A percentile compares a stretch with the other conserved stretches of the same genome.
Evolutionary conservation across 2,113 vertebrate genomes (phyloP).

Genomic region (Oxyura jamaicensis): DNA sequence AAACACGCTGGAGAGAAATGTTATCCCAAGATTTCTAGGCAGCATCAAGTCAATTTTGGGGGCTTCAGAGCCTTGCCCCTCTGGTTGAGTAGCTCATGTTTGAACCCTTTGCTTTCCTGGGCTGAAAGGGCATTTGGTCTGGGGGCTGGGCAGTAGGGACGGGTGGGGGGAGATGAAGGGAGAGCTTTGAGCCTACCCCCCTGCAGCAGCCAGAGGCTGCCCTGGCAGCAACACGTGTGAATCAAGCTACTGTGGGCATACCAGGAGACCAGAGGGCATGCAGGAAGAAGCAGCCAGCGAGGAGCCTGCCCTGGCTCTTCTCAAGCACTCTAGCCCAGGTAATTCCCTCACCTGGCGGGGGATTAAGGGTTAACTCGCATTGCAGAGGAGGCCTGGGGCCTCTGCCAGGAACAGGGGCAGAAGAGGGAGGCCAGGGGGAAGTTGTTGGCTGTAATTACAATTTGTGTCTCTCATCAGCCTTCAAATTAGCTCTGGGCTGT

Average conservation of each 20-base stretch:
- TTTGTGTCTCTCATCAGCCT: slow-evolving; percentile 6
- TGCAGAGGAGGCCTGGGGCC: neutral
- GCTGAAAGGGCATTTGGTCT: neutral
- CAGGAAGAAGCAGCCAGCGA: neutral
- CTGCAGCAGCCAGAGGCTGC: neutral
- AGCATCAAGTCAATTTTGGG: neutral
- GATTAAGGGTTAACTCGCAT: neutral
- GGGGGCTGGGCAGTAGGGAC: neutral
- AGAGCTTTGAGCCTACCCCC: neutral
- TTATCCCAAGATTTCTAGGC: neutral
- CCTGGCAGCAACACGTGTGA: accelerated
- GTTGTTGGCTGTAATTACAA: neutral
- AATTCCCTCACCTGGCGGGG: neutral
- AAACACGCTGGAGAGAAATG: neutral
- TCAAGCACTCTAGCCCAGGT: neutral
- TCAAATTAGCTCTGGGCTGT: neutral
- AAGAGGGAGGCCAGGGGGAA: neutral
- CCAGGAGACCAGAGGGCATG: neutral
- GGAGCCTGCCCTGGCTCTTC: neutral
- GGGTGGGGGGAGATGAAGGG: neutral
- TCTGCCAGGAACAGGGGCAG: neutral
- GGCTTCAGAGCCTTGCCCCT: neutral
- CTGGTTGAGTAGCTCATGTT: accelerated
- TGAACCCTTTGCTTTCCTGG: neutral
- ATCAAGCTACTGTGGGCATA: neutral